Conservation (phyloP, 2,113 vertebrate species). For the Gnathonemus longibarbis region DNA sequence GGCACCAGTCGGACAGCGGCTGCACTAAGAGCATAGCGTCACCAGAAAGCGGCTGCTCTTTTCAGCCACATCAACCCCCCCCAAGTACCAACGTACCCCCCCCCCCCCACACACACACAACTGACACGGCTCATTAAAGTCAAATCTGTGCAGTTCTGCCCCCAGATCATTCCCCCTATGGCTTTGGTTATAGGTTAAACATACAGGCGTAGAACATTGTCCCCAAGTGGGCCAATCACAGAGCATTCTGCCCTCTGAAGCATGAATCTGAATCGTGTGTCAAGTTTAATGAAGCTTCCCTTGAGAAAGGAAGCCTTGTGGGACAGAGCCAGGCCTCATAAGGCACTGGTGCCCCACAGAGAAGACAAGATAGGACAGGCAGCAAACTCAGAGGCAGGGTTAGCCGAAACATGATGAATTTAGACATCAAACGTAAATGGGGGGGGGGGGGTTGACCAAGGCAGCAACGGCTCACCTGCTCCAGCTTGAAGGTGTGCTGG, state of each 20-base stretch:
- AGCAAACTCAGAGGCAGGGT: background rate
- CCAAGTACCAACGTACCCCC: background rate
- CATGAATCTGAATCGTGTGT: background rate
- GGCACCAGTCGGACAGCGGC: background rate
- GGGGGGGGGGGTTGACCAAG: background rate
- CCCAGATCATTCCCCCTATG: background rate
- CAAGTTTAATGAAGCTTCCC: background rate
- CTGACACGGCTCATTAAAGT: background rate
- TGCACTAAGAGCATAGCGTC: background rate
- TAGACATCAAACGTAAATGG: background rate
- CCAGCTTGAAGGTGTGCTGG: conserved; percentile 92
- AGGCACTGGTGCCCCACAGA: background rate
- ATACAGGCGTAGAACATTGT: background rate
- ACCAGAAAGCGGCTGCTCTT: background rate
- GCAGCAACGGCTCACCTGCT: conserved; percentile 65
- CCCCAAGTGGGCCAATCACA: background rate
- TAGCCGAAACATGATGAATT: background rate
- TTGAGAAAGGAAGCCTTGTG: background rate
- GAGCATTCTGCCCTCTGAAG: background rate
- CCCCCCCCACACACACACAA: background rate
- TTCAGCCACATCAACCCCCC: background rate
- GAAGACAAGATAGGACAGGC: background rate
- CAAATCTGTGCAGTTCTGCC: background rate
- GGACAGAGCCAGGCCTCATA: background rate
- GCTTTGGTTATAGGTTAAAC: background rate